These are phyloP conservation scores for Corvus hawaiiensis DNA, from an alignment of 2,113 vertebrate genomes.

Conservation along the genomic window DNA sequence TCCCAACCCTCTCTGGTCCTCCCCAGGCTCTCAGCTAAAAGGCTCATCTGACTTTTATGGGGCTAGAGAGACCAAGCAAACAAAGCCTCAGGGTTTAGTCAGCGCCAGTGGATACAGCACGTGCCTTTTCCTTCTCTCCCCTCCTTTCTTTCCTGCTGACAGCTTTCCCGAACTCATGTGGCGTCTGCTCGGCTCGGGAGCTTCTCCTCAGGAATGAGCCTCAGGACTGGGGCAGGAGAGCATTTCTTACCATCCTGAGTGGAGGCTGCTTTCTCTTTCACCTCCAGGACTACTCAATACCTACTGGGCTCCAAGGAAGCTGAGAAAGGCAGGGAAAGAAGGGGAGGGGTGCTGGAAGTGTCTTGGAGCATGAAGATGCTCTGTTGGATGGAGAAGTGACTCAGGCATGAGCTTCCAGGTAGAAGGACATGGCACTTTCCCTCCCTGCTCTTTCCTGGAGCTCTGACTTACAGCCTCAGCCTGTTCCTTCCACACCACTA, in stretches of 20 bases:
- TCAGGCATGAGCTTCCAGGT: background rate
- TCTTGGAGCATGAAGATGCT: background rate
- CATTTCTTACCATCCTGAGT: background rate
- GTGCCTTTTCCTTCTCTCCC: background rate
- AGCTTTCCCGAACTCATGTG: background rate
- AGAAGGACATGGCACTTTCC: background rate
- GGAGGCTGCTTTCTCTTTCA: background rate
- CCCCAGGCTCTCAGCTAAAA: background rate
- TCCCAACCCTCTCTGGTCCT: background rate
- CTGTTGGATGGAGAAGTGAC: background rate
- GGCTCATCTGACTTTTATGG: constrained; percentile 24
- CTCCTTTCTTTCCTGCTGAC: background rate
- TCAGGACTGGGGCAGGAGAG: background rate
- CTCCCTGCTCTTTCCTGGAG: background rate
- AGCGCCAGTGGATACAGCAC: background rate
- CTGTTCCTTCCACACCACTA: background rate
- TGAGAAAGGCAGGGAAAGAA: background rate
- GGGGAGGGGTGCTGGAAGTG: background rate
- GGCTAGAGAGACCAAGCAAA: background rate
- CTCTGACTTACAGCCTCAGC: background rate
- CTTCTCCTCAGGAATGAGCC: background rate
- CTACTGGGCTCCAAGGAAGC: background rate
- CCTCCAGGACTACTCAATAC: background rate
- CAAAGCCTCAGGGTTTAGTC: constrained; percentile 16
- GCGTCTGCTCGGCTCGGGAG: rapidly evolving